Percentiles rank a stretch among this genome's conserved stretches.
Conservation (phyloP, 2,797 vertebrate genomes). For the Monodelphis domestica region DNA sequence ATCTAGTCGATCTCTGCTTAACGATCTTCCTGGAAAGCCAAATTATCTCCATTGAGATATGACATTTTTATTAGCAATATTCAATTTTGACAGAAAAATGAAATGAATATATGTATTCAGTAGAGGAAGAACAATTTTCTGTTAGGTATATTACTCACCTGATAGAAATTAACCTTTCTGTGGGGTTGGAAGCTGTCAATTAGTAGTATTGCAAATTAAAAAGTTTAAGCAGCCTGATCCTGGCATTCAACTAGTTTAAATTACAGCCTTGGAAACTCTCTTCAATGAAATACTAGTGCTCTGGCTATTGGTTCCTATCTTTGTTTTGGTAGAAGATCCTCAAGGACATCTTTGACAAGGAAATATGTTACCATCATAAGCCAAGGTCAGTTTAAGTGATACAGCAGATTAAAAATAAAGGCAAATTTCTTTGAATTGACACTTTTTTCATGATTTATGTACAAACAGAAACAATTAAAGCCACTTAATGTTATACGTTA, state of each 20-base stretch:
- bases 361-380: conserved; percentile 7
- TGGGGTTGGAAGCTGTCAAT: background rate
- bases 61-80: conserved; percentile 42
- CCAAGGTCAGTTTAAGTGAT: conserved; percentile 45
- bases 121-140: conserved; percentile 40
- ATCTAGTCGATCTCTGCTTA: conserved; percentile 28
- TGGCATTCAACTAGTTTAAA: conserved; percentile 10
- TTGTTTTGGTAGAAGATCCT: conserved; percentile 24
- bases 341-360: conserved; percentile 44
- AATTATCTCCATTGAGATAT: conserved; percentile 13
- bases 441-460: background rate
- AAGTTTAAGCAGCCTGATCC: background rate
- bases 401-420: conserved; percentile 43
- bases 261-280: background rate
- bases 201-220: background rate
- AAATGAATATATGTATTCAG: conserved; percentile 9
- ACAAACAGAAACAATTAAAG: conserved; percentile 16
- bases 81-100: conserved; percentile 41
- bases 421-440: background rate
- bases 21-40: conserved; percentile 46
- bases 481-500: background rate
- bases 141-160: conserved; percentile 17
- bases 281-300: conserved; percentile 12
- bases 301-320: conserved; percentile 35
- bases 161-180: conserved; percentile 37